These are phyloP conservation scores for Dendrolimus houi DNA, from an alignment of 2,888 invertebrate species.

Conservation along the genomic window DNA sequence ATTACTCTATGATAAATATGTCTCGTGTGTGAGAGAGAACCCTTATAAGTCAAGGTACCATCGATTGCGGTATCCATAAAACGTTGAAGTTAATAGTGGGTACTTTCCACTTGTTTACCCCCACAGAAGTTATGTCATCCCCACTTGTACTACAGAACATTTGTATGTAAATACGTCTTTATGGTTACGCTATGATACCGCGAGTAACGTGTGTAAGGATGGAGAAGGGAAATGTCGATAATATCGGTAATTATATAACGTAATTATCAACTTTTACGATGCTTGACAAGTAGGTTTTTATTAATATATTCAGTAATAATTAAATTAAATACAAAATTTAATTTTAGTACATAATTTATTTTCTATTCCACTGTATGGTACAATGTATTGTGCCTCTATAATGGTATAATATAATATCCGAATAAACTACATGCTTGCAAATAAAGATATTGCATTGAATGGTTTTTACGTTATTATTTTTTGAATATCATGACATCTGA, in stretches of 20 bases:
- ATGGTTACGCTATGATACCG: conserved; percentile 1
- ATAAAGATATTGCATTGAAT: no score
- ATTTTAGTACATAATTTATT: no score
- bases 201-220: not conserved
- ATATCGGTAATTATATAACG: not conserved
- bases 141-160: conserved; percentile 3
- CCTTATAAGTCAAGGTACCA: not conserved
- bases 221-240: not conserved
- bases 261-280: not conserved
- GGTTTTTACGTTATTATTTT: no score
- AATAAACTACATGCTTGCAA: no score
- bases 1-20: no score
- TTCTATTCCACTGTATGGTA: no score
- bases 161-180: conserved; percentile 7
- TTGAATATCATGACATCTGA: no score
- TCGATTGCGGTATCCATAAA: conserved; percentile 2
- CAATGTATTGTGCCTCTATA: no score
- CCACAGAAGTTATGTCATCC: conserved; percentile 4
- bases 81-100: conserved; percentile 4
- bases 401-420: no score
- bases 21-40: not conserved
- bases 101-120: conserved; percentile 6
- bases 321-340: no score
- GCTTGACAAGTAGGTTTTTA: no score
- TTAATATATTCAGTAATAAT: no score